Evolutionary conservation across 1,140 invertebrate genomes (phyloP), one percentile per base, ranked within the genome.

Genomic region (Drosophila punjabiensis): DNA sequence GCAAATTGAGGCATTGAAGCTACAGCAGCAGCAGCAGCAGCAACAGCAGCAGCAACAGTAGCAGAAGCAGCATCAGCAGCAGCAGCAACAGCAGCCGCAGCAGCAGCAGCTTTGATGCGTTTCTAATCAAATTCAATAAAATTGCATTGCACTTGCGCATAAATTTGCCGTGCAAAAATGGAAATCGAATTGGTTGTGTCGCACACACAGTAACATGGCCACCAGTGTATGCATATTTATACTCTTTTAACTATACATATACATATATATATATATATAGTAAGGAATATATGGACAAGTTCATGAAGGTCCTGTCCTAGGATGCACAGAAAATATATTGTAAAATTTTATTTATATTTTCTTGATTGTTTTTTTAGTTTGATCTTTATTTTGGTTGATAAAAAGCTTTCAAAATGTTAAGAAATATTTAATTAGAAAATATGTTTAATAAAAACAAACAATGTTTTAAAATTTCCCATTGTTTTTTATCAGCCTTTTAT

Each of bases 71-170:
- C 53, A 5, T 8, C 39, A 62, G 59, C 24, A n/a, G 14, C 30
- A 18, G 43, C 18, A 45, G 9, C 16, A 43, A 3, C 39, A 16
- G 3, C 52, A 56, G 18, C 37, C 24, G 18, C 39, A 30, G 9
- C 62, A 39, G 33, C 66, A 73, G 67, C 53, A 52, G 67, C 70
- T 39, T 52, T 73, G 67, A 74, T 74, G 70, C 67, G 37, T 61
- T 74, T 74, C 68, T 74, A 74, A 74, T 74, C 67, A 74, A 74
- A 74, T 74, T 74, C 70, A 74, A 61, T 74, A 73, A 73, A 74
- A 74, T 73, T 73, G 70, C 70, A 74, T 61, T 61, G 52, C 69
- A 71, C 67, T 73, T 70, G 67, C 70, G 70, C 70, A 74, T 74
- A 74, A 74, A 74, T 74, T 74, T 48, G 63, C 14, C 16, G 35